phyloP scores from a whole-genome alignment of 1,140 invertebrate species.

The Pseudoatta argentina region DNA sequence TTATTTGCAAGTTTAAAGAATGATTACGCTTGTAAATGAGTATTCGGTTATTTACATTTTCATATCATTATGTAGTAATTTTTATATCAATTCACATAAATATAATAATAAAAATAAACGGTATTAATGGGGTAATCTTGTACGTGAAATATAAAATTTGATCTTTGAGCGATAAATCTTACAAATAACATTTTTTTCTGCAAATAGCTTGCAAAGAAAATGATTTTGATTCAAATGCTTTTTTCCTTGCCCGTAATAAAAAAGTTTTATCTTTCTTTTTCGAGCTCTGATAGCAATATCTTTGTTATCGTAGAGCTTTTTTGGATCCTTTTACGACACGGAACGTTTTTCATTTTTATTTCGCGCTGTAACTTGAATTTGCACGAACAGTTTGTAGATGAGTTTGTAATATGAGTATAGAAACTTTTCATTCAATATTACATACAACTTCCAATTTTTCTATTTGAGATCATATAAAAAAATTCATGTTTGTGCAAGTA shows the following conservation, averaged over 20 bases:
- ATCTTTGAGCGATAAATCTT: slow-evolving; percentile 6
- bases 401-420: background rate
- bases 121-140: background rate
- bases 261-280: slow-evolving; percentile 1
- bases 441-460: background rate
- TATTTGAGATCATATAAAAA: slow-evolving; percentile 4
- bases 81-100: background rate
- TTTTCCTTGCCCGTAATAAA: background rate
- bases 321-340: background rate
- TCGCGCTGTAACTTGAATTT: background rate
- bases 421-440: background rate
- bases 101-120: slow-evolving; percentile 18
- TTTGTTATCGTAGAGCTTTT: background rate
- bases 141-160: background rate
- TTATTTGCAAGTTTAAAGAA: background rate
- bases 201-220: background rate
- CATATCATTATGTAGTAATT: background rate
- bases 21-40: background rate
- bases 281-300: background rate
- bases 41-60: background rate
- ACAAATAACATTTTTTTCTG: background rate
- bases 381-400: slow-evolving; percentile 1
- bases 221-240: background rate
- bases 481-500: background rate
- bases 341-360: background rate